These are phyloP conservation scores for Apogon hyalosoma DNA, from an alignment of 2,797 vertebrate genomes.

Conservation along the genomic window DNA sequence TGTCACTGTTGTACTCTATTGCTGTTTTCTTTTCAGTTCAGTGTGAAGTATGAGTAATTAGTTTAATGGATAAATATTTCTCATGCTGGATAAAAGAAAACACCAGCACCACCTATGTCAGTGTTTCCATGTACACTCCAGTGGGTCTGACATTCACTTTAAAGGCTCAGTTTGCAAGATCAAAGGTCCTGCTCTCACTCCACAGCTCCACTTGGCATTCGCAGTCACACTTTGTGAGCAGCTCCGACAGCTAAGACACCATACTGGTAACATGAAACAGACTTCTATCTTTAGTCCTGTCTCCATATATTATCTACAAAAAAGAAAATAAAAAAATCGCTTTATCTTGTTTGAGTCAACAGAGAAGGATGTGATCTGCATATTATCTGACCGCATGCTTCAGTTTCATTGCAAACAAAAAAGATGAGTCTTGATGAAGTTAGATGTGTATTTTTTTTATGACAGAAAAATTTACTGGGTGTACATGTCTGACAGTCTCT, in stretches of 20 bases:
- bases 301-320: constrained; percentile 49
- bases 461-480: constrained; percentile 24
- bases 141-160: constrained; percentile 60
- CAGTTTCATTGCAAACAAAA: constrained; percentile 42
- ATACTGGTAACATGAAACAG: constrained; percentile 49
- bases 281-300: constrained; percentile 60
- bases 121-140: constrained; percentile 42
- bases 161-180: constrained; percentile 63
- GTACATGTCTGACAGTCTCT: constrained; percentile 24
- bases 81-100: constrained; percentile 21
- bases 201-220: constrained; percentile 63
- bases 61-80: constrained; percentile 2
- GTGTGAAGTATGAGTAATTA: constrained; percentile 1
- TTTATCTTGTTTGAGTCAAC: constrained; percentile 33
- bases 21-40: neutral
- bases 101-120: constrained; percentile 38
- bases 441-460: constrained; percentile 28
- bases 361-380: neutral
- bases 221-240: constrained; percentile 62
- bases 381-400: constrained; percentile 29
- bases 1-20: neutral
- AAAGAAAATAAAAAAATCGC: constrained; percentile 23
- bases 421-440: constrained; percentile 42
- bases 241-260: constrained; percentile 44
- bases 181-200: constrained; percentile 64